Conservation (phyloP, 2,888 invertebrate species). For the Kuschelorhynchus macadamiae region DNA sequence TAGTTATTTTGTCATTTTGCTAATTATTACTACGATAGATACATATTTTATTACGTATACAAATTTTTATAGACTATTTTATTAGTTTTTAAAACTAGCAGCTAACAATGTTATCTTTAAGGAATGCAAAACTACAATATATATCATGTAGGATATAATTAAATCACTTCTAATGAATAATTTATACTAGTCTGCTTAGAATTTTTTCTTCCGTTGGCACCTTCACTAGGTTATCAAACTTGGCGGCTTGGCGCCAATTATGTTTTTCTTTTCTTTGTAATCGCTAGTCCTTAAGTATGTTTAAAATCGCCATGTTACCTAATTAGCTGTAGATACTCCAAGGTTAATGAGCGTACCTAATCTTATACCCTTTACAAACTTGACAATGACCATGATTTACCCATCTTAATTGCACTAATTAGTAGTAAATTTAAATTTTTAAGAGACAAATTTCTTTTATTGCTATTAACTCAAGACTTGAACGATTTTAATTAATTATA, state of each 20-base stretch:
- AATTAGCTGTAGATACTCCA: constrained; percentile 5
- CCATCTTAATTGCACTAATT: constrained; percentile 36
- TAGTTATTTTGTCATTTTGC: too few relatives aligned
- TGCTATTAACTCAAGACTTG: neutral
- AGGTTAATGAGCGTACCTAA: constrained; percentile 28
- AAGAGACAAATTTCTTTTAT: neutral
- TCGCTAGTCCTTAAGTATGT: neutral
- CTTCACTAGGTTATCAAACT: constrained; percentile 1
- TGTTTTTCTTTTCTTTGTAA: constrained; percentile 7
- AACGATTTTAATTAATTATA: constrained; percentile 1
- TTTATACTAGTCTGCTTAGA: too few relatives aligned
- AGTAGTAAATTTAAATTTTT: constrained; percentile 14
- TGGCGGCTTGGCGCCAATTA: constrained; percentile 4
- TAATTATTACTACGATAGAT: too few relatives aligned
- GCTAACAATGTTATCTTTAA: too few relatives aligned
- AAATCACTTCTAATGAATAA: too few relatives aligned
- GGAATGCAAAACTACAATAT: too few relatives aligned
- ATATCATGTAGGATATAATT: too few relatives aligned
- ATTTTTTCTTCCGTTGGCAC: neutral
- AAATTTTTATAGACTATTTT: too few relatives aligned
- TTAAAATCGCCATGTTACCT: constrained; percentile 14
- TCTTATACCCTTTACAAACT: constrained; percentile 12
- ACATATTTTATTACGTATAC: too few relatives aligned
- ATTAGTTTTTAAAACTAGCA: too few relatives aligned
- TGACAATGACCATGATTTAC: constrained; percentile 32